Percentiles rank a stretch among this genome's conserved stretches.
Evolutionary conservation across 2,113 vertebrate genomes (phyloP).

Genomic region (Pitta sordida): DNA sequence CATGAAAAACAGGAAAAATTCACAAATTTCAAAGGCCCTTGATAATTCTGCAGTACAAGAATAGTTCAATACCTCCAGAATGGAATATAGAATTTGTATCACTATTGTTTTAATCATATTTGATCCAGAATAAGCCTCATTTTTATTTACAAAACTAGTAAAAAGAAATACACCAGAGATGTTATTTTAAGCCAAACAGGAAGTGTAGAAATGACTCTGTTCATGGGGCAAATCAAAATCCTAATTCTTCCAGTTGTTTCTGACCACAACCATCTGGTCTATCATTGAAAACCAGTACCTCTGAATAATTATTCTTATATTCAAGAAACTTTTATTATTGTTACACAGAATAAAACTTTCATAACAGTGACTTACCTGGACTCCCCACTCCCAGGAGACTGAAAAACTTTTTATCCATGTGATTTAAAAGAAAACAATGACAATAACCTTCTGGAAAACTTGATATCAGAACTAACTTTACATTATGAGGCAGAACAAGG

Average conservation of each 20-base stretch:
- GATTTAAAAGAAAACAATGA: not conserved
- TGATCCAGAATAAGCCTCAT: not conserved
- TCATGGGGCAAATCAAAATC: not conserved
- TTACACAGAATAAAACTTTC: not conserved
- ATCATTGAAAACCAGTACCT: rapidly evolving
- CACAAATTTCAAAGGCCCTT: not conserved
- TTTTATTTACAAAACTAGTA: not conserved
- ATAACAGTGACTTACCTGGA: not conserved
- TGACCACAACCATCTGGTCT: not conserved
- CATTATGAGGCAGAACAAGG: rapidly evolving
- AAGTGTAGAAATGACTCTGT: not conserved
- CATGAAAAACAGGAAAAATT: not conserved
- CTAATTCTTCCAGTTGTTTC: not conserved
- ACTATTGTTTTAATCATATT: not conserved
- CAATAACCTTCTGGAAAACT: not conserved
- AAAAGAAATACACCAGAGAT: not conserved
- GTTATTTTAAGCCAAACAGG: not conserved
- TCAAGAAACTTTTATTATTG: not conserved
- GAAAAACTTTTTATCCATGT: not conserved
- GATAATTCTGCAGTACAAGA: not conserved
- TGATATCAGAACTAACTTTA: no score
- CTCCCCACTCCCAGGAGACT: rapidly evolving
- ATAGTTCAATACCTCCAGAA: not conserved
- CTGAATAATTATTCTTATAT: not conserved
- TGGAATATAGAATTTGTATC: not conserved